Conservation (phyloP, 2,113 vertebrate species). For the Harpagus bidentatus region DNA sequence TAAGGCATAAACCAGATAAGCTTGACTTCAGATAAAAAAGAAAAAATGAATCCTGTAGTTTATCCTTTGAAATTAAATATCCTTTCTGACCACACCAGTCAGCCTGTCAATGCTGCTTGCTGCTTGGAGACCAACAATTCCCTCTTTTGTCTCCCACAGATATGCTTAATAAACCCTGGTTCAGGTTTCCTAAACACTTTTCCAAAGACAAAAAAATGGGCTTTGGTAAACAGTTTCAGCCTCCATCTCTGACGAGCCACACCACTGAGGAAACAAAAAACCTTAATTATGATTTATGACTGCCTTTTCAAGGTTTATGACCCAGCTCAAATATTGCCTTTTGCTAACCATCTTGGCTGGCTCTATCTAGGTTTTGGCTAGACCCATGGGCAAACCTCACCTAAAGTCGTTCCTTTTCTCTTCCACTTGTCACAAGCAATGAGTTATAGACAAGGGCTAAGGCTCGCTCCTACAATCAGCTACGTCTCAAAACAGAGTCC, state of each 20-base stretch:
- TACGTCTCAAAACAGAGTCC: neutral
- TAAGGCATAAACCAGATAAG: constrained; percentile 42
- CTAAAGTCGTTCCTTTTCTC: neutral
- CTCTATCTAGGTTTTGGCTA: neutral
- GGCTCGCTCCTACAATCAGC: neutral
- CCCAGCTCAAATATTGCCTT: constrained; percentile 29
- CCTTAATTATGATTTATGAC: constrained; percentile 50
- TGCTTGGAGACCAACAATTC: constrained; percentile 34
- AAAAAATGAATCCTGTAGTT: neutral
- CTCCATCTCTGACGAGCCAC: constrained; percentile 2
- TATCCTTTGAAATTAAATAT: constrained; percentile 52
- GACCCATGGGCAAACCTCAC: constrained; percentile 1
- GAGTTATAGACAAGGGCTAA: neutral
- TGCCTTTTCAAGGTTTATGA: constrained; percentile 26
- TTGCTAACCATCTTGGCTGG: constrained; percentile 4
- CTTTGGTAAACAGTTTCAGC: constrained; percentile 41
- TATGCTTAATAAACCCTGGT: neutral
- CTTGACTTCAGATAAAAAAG: constrained; percentile 18
- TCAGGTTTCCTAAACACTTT: constrained; percentile 36
- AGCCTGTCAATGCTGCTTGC: neutral
- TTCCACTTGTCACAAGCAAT: neutral
- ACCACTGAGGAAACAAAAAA: neutral
- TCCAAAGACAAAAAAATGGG: neutral
- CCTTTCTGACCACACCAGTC: constrained; percentile 17
- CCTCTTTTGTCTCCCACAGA: constrained; percentile 31